These are phyloP conservation scores for Tetrapedia diversipes DNA, from an alignment of 2,888 invertebrate genomes.

Conservation along the genomic window DNA sequence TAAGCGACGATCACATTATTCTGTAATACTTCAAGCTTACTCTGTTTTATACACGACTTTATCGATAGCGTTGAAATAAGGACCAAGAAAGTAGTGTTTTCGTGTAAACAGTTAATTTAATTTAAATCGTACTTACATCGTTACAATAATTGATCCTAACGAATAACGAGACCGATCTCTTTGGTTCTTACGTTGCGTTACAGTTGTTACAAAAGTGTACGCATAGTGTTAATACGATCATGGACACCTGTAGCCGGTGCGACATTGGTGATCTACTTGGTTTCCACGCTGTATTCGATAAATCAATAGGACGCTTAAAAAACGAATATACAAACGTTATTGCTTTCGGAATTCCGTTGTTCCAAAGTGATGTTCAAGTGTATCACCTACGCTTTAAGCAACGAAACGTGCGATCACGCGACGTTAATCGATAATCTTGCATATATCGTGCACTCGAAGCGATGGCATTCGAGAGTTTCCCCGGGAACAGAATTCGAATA, in stretches of 20 bases:
- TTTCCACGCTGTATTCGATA: slow-evolving; percentile 13
- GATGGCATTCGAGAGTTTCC: not conserved
- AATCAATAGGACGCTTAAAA: slow-evolving; percentile 35
- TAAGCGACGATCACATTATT: not conserved
- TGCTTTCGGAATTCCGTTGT: slow-evolving; percentile 56
- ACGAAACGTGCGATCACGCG: slow-evolving; percentile 24
- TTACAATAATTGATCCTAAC: not conserved
- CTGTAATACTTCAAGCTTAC: not conserved
- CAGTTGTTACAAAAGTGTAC: slow-evolving; percentile 8
- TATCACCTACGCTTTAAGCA: slow-evolving; percentile 14
- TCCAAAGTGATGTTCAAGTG: slow-evolving; percentile 22
- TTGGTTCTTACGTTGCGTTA: slow-evolving; percentile 5
- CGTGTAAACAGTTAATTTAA: not conserved
- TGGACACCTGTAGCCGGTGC: slow-evolving; percentile 12
- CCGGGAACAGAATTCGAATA: slow-evolving; percentile 6
- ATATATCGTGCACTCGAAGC: slow-evolving; percentile 2
- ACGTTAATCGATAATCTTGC: slow-evolving; percentile 11
- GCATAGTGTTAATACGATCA: slow-evolving; percentile 17
- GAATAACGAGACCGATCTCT: slow-evolving; percentile 7
- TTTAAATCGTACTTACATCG: not conserved
- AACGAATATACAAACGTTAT: slow-evolving; percentile 51
- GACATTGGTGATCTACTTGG: slow-evolving; percentile 19
- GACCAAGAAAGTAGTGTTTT: not conserved
- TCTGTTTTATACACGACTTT: not conserved
- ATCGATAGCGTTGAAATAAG: not conserved